A percentile compares a stretch with the other conserved stretches of the same genome.
Conservation (phyloP, 2,888 invertebrate genomes). For the Brachypterus glaber region DNA sequence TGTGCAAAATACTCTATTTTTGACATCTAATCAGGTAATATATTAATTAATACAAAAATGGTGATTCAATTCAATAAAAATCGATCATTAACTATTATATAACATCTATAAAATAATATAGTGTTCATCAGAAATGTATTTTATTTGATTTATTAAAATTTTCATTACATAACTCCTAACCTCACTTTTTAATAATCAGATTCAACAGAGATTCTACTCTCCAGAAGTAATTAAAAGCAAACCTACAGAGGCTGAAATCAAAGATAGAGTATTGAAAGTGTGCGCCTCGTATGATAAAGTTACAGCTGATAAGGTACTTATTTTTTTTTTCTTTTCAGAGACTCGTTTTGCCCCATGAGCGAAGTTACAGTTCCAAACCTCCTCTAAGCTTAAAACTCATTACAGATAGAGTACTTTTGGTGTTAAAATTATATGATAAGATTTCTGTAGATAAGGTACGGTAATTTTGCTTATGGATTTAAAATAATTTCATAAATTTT, state of each 20-base stretch:
- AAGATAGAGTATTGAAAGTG: slow-evolving; percentile 77
- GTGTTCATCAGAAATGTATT: background rate
- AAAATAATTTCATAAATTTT: too few species aligned
- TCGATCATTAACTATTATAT: too few species aligned
- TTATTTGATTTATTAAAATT: background rate
- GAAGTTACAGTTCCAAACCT: slow-evolving; percentile 64
- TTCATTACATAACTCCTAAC: slow-evolving; percentile 22
- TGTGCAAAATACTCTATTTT: slow-evolving; percentile 12
- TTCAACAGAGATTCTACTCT: slow-evolving; percentile 30
- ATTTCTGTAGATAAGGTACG: slow-evolving; percentile 86
- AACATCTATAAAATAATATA: background rate
- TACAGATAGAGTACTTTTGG: slow-evolving; percentile 82
- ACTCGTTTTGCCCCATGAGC: slow-evolving; percentile 53
- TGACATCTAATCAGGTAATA: slow-evolving; percentile 28
- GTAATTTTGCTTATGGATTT: slow-evolving; percentile 30
- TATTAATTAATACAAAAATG: too few species aligned
- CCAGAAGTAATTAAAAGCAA: slow-evolving; percentile 41
- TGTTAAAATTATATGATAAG: slow-evolving; percentile 97
- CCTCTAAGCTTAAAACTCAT: slow-evolving; percentile 77
- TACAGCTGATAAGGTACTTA: slow-evolving; percentile 69
- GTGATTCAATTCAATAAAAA: too few species aligned
- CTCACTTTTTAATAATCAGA: slow-evolving; percentile 16
- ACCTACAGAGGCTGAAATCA: slow-evolving; percentile 55
- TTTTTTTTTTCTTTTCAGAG: slow-evolving; percentile 47
- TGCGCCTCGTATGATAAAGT: slow-evolving; percentile 85